Evolutionary conservation across 1,140 invertebrate species (phyloP).

Genomic region (Ridgeia piscesae): DNA sequence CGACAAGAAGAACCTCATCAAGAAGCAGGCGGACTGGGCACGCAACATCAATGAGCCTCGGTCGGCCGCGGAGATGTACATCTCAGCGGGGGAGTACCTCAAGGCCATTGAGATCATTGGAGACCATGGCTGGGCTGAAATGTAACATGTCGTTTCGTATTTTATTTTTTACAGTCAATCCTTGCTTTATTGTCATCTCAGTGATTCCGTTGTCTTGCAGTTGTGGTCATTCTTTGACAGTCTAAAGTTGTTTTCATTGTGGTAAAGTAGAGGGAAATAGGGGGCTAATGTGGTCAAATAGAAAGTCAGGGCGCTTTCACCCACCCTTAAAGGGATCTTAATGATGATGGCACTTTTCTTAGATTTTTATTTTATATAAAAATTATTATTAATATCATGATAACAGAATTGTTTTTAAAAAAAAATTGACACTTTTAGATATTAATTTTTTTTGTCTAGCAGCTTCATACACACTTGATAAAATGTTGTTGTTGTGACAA

Average conservation of each 20-base stretch:
- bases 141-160: conserved; percentile 65
- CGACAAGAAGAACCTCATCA: conserved; percentile 78
- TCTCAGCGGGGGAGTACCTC: conserved; percentile 88
- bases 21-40: conserved; percentile 95
- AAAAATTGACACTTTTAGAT: neutral
- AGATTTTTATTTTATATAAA: neutral
- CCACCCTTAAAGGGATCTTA: too few relatives aligned
- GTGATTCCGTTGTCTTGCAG: neutral
- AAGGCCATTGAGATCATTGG: conserved; percentile 92
- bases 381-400: neutral
- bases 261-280: too few relatives aligned
- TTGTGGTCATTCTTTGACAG: too few relatives aligned
- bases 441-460: neutral
- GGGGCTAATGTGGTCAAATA: too few relatives aligned
- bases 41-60: conserved; percentile 91
- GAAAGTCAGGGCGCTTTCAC: too few relatives aligned
- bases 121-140: conserved; percentile 90
- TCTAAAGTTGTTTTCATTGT: too few relatives aligned
- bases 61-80: conserved; percentile 94
- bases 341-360: neutral
- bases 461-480: neutral
- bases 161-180: conserved; percentile 56
- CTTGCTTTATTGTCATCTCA: neutral
- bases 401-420: neutral
- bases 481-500: neutral